Base-by-base conservation (phyloP, 2,888 invertebrate species). In the Torymus tubicola region DNA sequence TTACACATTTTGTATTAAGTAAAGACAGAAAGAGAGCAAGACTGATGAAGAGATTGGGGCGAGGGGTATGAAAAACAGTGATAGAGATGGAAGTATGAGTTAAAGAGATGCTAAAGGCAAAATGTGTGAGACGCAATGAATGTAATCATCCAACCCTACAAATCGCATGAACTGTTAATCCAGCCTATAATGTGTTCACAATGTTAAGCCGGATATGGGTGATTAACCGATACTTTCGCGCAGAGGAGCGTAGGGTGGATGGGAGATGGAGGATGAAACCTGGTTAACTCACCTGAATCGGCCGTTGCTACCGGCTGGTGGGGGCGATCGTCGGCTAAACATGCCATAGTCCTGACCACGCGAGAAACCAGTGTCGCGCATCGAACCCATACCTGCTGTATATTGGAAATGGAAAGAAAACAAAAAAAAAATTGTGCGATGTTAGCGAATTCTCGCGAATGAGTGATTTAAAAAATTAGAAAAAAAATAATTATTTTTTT, bases 301-400 rank as follows among this genome's bases (percentile, higher is more conserved):
- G 83, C 90, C 89, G 84, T 90, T 90, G 85, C 89, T 91, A 83
- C 89, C 90, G 82, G 89, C 89, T 70, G 91, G 91, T 76, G 96
- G 95, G 86, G 96, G 96, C 85, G 96, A 95, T 87, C 96, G 93
- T 85, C 96, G 93, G 91, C 95, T 96, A 92, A 95, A 96, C 95
- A 96, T 96, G 86, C 94, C 93, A 91, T 96, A 96, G 90, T 96
- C 93, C 21, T 83, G 81, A 55, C 92, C 91, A 78, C 93, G 92
- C 92, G 94, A 91, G 91, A 92, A 91, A 92, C 94, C 92, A 31
- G 92, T 91, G 83, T 93, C 93, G 71, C 95, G 93, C 93, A 95
- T 93, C 85, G 95, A 93, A 87, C 94, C 93, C 92, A 93, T 93
- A 87, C 93, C 93, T 87, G 95, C 73, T 75, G 80, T 68, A 50